phyloP scores from a whole-genome alignment of 2,888 invertebrate species.

The Dryobota labecula region DNA sequence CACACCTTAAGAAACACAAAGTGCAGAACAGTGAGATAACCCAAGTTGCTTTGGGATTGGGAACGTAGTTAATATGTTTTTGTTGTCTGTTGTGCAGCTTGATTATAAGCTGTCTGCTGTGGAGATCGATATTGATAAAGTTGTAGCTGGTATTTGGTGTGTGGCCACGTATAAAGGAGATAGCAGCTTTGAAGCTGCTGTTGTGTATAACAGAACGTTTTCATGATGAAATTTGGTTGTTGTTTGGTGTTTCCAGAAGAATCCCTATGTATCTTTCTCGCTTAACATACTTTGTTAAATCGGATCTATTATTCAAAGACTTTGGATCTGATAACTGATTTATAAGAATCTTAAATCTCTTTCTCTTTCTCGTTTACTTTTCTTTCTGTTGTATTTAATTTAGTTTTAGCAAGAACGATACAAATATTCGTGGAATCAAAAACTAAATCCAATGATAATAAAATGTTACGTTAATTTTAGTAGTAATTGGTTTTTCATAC shows the following conservation, averaged over 20 bases:
- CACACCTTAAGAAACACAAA: slow-evolving; percentile 24
- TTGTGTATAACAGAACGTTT: not conserved
- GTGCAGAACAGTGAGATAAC: slow-evolving; percentile 30
- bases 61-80: slow-evolving; percentile 46
- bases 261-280: too few relatives aligned
- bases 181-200: not conserved
- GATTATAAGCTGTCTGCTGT: slow-evolving; percentile 1
- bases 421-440: not conserved
- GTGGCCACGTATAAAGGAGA: not conserved
- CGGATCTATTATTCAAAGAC: too few relatives aligned
- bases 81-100: slow-evolving; percentile 17
- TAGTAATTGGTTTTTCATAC: not conserved
- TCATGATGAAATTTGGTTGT: not conserved
- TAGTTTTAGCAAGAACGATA: not conserved
- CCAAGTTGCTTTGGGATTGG: slow-evolving; percentile 38
- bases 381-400: too few relatives aligned
- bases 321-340: too few relatives aligned
- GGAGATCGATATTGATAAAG: slow-evolving; percentile 18
- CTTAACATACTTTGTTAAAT: not conserved
- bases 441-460: not conserved
- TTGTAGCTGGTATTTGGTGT: slow-evolving; percentile 1
- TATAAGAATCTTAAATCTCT: too few relatives aligned
- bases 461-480: not conserved
- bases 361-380: too few relatives aligned
- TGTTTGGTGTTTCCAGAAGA: not conserved